A percentile compares a stretch with the other conserved stretches of the same genome.
Evolutionary conservation across 2,888 invertebrate genomes (phyloP).

Genomic region (Muschampia plurimacula): DNA sequence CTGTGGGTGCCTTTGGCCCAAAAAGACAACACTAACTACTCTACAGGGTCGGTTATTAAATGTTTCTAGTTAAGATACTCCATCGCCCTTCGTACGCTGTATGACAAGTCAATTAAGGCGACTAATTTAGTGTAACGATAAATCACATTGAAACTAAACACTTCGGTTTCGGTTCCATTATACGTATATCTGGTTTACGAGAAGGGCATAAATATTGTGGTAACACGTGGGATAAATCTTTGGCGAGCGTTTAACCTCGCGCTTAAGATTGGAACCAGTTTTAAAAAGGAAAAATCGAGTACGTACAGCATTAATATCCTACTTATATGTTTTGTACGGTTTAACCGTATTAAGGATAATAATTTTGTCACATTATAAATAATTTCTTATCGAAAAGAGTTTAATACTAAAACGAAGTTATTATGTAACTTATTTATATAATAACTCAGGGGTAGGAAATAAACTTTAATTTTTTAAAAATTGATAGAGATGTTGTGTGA

Average conservation of each 20-base stretch:
- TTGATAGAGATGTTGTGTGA: too few relatives aligned
- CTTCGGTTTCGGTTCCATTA: slow-evolving; percentile 41
- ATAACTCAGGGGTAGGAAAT: too few relatives aligned
- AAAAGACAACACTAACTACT: too few relatives aligned
- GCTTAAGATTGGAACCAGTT: slow-evolving; percentile 40
- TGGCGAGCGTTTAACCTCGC: slow-evolving; percentile 38
- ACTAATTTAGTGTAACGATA: slow-evolving; percentile 51
- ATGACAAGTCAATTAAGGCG: slow-evolving; percentile 13
- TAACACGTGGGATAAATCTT: slow-evolving; percentile 41
- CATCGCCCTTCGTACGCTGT: background rate
- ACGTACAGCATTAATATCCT: slow-evolving; percentile 6
- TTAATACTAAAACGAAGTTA: too few relatives aligned
- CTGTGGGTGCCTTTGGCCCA: too few relatives aligned
- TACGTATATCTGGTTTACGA: slow-evolving; percentile 39
- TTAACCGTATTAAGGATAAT: background rate
- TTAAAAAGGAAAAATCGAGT: slow-evolving; percentile 25
- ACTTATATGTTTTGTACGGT: background rate
- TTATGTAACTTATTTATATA: too few relatives aligned
- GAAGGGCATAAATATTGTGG: slow-evolving; percentile 39
- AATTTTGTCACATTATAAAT: background rate
- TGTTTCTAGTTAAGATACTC: background rate
- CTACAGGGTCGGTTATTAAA: too few relatives aligned
- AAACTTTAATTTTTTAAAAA: too few relatives aligned
- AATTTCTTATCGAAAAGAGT: too few relatives aligned
- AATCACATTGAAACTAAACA: slow-evolving; percentile 57